Evolutionary conservation across 1,140 invertebrate species (phyloP), one percentile per base, ranked within the genome.

Genomic region (Lineus longissimus): DNA sequence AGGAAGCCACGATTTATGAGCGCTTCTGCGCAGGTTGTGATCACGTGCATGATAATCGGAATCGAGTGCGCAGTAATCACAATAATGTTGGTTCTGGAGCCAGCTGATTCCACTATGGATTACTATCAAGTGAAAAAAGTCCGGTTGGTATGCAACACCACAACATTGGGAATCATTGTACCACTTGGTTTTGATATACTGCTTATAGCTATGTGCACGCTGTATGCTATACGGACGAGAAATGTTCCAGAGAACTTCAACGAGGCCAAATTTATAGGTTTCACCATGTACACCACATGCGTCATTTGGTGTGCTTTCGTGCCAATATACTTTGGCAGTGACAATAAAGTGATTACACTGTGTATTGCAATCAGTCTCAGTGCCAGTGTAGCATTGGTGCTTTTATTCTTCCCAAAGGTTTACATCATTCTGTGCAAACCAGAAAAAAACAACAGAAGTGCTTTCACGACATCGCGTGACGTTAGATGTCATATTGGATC

Each of bases 241-340:
- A 93, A 92, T 73, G 86, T 94, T 43, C 92, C 92, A 0, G 92
- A 92, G 79, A 94, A 93, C 76, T 93, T 93, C 76, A 94, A 93
- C 80, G 79, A 81, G 65, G 79, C 79, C 23, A 81, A 81, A 66
- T 82, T 81, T 62, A 81, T 81, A 55, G 78, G 88, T 40, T 90
- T 90, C 71, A 88, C 88, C 11, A 93, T 92, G 90, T 94, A 93
- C 76, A 91, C 91, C 0, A 94, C 91, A 0, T 89, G 91, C 67
- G 90, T 94, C 17, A 91, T 93, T 64, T 94, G 91, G 91, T 82
- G 91, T 25, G 91, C 91, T n/a, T 94, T 94, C 78, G 84, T 93
- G 9, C 89, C 91, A 1, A 91, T 93, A 64, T 92, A 92, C 80
- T 91, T 88, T 69, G 90, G 90, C 2, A 90, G 88, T 58, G 87